A percentile compares a stretch with the other conserved stretches of the same genome.
These are phyloP conservation scores for Beris morrisii DNA, from an alignment of 2,888 invertebrate species.

Conservation along the genomic window DNA sequence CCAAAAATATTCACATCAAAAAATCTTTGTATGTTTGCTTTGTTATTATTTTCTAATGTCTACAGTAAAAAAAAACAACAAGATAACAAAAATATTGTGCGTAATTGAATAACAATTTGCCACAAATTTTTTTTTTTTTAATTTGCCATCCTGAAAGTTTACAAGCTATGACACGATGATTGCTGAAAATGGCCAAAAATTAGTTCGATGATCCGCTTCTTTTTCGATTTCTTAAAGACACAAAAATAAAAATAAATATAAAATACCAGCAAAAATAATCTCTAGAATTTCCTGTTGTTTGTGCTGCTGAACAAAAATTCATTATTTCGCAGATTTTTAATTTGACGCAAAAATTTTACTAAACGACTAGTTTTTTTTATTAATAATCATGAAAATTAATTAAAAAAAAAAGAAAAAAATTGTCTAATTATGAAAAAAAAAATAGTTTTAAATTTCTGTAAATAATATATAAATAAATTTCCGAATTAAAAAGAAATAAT, in stretches of 20 bases:
- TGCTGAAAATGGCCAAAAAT: conserved; percentile 33
- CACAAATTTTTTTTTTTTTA: conserved; percentile 17
- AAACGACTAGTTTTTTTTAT: background rate
- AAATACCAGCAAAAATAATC: conserved; percentile 11
- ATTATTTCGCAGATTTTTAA: conserved; percentile 22
- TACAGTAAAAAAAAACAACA: conserved; percentile 17
- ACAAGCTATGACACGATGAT: conserved; percentile 17
- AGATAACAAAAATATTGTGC: conserved; percentile 9
- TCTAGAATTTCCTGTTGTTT: no score
- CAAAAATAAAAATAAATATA: background rate
- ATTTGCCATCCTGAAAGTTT: conserved; percentile 21
- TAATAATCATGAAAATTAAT: background rate
- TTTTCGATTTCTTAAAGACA: conserved; percentile 13
- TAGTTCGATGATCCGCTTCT: background rate
- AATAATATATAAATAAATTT: no score
- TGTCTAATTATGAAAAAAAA: conserved; percentile 18
- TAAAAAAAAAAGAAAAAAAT: background rate
- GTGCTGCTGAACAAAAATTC: no score
- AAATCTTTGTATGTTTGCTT: no score
- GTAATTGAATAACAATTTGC: no score
- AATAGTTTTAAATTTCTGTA: background rate
- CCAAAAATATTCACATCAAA: no score
- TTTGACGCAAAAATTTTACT: conserved; percentile 31
- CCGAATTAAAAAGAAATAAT: no score
- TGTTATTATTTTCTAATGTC: no score